These are phyloP conservation scores for Sebastes schlegelii DNA, from an alignment of 2,113 vertebrate genomes.

Conservation along the genomic window DNA sequence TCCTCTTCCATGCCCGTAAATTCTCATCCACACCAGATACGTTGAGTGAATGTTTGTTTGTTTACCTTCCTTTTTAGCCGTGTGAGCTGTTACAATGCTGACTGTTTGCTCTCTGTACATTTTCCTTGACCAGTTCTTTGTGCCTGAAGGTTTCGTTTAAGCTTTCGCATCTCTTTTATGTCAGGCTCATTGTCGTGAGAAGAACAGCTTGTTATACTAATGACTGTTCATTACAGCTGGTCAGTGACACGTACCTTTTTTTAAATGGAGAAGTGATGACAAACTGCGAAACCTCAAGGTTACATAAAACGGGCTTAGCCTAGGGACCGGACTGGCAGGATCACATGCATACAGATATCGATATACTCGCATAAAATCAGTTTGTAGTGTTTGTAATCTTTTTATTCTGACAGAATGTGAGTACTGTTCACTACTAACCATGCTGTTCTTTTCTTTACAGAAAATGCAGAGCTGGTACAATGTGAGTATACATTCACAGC, in stretches of 20 bases:
- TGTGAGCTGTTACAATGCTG: background rate
- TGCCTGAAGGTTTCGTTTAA: background rate
- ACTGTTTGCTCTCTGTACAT: slow-evolving; percentile 1
- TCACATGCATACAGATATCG: background rate
- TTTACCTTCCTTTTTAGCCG: background rate
- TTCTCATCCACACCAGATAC: background rate
- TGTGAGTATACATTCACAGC: slow-evolving; percentile 84
- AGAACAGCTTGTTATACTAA: background rate
- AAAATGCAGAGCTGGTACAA: slow-evolving; percentile 98
- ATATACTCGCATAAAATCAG: background rate
- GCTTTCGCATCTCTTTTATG: slow-evolving; percentile 14
- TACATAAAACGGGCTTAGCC: background rate
- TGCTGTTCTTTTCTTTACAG: slow-evolving; percentile 82
- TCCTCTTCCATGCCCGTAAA: background rate
- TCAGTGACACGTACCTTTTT: background rate
- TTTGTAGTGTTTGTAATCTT: background rate
- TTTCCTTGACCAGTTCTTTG: background rate
- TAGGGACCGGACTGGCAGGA: background rate
- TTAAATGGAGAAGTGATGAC: slow-evolving; percentile 42
- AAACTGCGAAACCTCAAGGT: slow-evolving; percentile 5
- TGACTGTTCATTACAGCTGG: background rate
- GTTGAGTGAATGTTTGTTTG: background rate
- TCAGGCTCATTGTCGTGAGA: background rate
- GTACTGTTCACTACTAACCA: slow-evolving; percentile 2
- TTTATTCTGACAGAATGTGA: background rate